Conservation (phyloP, 2,113 vertebrate species). For the Petromus typicus region DNA sequence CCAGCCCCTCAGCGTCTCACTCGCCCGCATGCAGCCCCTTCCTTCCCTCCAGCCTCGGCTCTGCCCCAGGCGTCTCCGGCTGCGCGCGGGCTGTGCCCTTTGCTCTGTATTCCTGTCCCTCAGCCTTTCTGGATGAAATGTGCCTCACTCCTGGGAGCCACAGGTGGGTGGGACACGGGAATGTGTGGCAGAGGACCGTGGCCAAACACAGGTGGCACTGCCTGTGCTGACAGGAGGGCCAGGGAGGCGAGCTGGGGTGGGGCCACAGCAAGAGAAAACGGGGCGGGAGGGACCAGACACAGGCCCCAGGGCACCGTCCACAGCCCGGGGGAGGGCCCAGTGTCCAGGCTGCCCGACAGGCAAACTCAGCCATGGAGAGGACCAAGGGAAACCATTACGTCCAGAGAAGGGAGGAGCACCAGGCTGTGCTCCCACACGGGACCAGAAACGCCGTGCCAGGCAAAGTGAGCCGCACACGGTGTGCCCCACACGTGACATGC, state of each 20-base stretch:
- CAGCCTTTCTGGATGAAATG: background rate
- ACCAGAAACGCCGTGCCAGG: background rate
- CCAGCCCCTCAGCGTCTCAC: background rate
- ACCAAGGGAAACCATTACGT: background rate
- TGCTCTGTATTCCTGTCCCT: fast-evolving
- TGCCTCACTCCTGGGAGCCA: too few relatives aligned
- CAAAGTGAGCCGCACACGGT: fast-evolving
- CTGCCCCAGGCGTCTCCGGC: background rate
- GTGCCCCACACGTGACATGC: fast-evolving
- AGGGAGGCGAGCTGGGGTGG: background rate
- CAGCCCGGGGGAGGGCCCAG: background rate
- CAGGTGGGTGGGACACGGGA: too few relatives aligned
- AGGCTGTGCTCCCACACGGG: fast-evolving
- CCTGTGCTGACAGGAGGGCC: fast-evolving
- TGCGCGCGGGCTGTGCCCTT: too few relatives aligned
- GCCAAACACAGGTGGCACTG: fast-evolving
- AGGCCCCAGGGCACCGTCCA: fast-evolving
- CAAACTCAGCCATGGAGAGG: background rate
- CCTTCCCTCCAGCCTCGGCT: background rate
- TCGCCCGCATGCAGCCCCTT: too few relatives aligned
- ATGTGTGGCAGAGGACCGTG: too few relatives aligned
- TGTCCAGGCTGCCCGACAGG: background rate
- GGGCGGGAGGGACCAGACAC: fast-evolving
- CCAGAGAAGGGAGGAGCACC: background rate
- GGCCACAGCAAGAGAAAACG: too few relatives aligned